A percentile compares a stretch with the other conserved stretches of the same genome.
These are phyloP conservation scores for Equus przewalskii DNA, from an alignment of 2,113 vertebrate genomes.

Conservation along the genomic window DNA sequence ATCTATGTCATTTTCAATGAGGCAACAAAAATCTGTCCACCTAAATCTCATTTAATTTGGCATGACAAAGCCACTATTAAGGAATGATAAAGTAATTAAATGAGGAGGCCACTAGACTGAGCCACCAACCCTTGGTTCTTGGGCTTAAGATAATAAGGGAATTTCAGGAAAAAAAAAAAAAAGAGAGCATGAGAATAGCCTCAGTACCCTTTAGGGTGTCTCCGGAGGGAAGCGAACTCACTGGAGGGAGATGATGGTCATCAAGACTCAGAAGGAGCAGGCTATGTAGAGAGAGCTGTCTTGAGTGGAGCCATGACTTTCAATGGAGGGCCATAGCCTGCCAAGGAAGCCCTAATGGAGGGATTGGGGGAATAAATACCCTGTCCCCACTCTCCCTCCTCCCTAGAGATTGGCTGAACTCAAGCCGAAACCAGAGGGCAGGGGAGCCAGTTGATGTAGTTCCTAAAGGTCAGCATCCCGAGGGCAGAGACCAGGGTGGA, in stretches of 20 bases:
- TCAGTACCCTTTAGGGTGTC: background rate
- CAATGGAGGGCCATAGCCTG: background rate
- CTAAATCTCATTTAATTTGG: too few relatives aligned
- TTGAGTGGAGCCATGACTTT: background rate
- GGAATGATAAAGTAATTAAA: too few relatives aligned
- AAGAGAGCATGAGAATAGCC: background rate
- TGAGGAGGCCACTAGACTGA: too few relatives aligned
- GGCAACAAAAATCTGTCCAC: too few relatives aligned
- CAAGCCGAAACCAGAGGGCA: background rate
- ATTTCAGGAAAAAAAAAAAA: background rate
- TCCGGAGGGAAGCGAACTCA: background rate
- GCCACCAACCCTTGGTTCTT: background rate
- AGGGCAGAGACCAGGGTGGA: background rate
- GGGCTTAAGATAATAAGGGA: background rate
- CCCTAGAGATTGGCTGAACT: background rate
- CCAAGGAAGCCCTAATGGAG: background rate
- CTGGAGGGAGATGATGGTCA: background rate
- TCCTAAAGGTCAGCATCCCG: background rate
- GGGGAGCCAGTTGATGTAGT: background rate
- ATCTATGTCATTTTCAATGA: too few relatives aligned
- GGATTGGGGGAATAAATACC: background rate
- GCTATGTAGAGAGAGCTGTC: background rate
- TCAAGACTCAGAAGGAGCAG: background rate
- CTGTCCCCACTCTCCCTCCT: background rate
- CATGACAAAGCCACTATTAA: too few relatives aligned